Evolutionary conservation across 2,113 vertebrate genomes (phyloP).

Genomic region (Crotalus tigris): DNA sequence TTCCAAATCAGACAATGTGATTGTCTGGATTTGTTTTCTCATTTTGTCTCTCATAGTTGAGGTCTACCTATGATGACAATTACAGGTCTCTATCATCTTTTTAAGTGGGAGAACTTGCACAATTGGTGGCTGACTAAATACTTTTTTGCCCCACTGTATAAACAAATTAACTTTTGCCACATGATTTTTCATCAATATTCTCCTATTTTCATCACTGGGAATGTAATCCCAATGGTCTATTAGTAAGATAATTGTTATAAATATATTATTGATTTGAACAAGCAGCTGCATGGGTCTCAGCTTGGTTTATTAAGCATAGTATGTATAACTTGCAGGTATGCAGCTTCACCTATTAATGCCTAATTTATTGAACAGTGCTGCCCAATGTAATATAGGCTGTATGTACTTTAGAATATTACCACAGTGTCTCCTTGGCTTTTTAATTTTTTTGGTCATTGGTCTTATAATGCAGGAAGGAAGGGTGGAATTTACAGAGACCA

Average conservation of each 20-base stretch:
- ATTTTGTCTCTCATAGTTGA: too few relatives aligned
- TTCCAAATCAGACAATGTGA: too few relatives aligned
- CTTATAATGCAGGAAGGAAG: conserved; percentile 84
- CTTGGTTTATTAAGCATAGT: neutral
- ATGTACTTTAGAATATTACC: conserved; percentile 44
- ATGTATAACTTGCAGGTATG: neutral
- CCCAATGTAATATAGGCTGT: conserved; percentile 25
- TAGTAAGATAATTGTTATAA: neutral
- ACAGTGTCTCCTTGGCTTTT: conserved; percentile 39
- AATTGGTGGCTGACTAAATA: too few relatives aligned
- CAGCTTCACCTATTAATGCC: neutral
- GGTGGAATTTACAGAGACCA: conserved; percentile 76
- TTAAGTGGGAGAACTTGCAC: too few relatives aligned
- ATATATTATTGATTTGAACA: neutral
- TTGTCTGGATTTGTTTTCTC: too few relatives aligned
- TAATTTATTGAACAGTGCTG: neutral
- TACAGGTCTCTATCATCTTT: too few relatives aligned
- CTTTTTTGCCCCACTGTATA: neutral
- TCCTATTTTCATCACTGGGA: neutral
- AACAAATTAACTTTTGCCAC: neutral
- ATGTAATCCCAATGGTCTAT: neutral
- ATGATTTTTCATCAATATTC: neutral
- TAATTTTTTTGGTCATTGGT: conserved; percentile 59
- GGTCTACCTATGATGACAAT: too few relatives aligned
- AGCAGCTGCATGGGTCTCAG: neutral